phyloP scores from a whole-genome alignment of 1,140 invertebrate species.

The Ruditapes philippinarum region DNA sequence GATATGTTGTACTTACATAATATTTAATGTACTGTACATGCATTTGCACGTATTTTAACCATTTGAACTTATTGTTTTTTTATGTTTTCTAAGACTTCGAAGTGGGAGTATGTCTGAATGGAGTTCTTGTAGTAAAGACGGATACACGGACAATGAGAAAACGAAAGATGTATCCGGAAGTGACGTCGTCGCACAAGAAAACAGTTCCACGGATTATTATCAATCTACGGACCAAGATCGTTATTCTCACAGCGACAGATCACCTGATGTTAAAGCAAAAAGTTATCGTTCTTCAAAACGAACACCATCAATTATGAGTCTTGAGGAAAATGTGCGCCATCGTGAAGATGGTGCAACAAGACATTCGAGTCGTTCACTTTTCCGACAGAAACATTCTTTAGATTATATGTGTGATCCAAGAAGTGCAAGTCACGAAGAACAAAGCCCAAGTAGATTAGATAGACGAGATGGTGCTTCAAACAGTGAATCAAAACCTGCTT shows the following conservation, averaged over 20 bases:
- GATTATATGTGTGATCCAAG: background rate
- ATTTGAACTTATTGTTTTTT: no score
- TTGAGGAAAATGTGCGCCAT: background rate
- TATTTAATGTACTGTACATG: no score
- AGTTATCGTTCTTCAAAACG: background rate
- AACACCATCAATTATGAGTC: background rate
- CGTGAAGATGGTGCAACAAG: background rate
- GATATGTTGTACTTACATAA: no score
- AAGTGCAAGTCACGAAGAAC: background rate
- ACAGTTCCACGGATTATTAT: conserved; percentile 16
- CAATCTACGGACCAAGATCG: conserved; percentile 28
- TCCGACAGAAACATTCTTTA: background rate
- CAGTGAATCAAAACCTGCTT: background rate
- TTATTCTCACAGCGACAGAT: conserved; percentile 23
- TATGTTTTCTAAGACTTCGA: background rate
- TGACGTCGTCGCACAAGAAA: background rate
- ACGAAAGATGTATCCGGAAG: conserved; percentile 23
- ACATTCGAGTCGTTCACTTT: background rate
- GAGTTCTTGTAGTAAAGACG: background rate
- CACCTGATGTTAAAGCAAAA: background rate
- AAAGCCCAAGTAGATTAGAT: no score
- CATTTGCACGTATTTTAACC: no score
- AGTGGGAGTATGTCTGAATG: conserved; percentile 20
- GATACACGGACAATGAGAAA: background rate
- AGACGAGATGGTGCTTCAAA: background rate